Evolutionary conservation across 1,140 invertebrate species (phyloP).

Genomic region (Drosophila aff.): DNA sequence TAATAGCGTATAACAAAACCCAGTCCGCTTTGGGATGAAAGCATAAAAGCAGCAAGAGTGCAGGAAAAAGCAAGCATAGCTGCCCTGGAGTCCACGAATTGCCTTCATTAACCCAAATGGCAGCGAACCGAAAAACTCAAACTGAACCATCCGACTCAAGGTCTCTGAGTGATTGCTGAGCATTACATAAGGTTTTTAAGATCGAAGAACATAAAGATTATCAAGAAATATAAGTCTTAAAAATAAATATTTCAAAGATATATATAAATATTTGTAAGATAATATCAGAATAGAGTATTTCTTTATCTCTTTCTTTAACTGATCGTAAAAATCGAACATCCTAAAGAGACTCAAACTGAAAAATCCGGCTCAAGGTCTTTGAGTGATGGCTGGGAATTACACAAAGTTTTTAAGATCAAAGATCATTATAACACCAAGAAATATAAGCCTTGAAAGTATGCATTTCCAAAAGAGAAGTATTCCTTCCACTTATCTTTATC

Average conservation of each 20-base stretch:
- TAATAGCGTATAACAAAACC: constrained; percentile 1
- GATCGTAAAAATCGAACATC: no score
- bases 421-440: background rate
- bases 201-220: background rate
- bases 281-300: no score
- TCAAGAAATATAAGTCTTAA: background rate
- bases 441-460: background rate
- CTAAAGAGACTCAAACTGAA: background rate
- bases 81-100: constrained; percentile 4
- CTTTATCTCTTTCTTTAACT: no score
- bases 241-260: background rate
- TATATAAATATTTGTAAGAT: no score
- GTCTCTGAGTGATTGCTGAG: background rate
- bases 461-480: background rate
- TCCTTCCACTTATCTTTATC: background rate
- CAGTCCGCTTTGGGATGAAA: constrained; percentile 7
- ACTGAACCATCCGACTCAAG: constrained; percentile 3
- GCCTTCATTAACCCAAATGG: constrained; percentile 42
- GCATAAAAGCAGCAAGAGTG: background rate
- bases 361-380: background rate
- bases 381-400: no score
- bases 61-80: background rate
- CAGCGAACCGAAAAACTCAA: background rate
- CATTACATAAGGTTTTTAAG: background rate
- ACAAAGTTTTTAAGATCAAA: background rate